Conservation (phyloP, 2,113 vertebrate species). For the Parotia lawesii region DNA sequence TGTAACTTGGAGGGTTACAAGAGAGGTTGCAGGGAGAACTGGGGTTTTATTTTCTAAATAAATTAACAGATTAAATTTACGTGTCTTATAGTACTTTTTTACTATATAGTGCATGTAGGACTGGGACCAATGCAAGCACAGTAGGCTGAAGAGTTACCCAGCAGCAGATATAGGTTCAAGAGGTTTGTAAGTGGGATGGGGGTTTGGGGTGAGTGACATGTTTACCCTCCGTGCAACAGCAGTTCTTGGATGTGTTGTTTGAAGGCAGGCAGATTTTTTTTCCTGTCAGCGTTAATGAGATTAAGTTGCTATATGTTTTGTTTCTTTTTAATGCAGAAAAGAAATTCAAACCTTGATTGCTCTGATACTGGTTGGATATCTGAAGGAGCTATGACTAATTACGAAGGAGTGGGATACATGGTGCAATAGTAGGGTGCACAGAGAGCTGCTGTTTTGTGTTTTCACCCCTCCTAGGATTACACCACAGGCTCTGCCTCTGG, state of each 20-base stretch:
- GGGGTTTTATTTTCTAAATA: not conserved
- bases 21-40: not conserved
- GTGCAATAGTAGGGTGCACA: not conserved
- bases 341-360: not conserved
- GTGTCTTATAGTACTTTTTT: not conserved
- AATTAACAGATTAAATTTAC: not conserved
- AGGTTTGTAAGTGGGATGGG: not conserved
- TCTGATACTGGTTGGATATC: not conserved
- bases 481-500: not conserved
- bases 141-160: not conserved
- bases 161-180: not conserved
- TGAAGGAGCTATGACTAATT: not conserved
- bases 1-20: not conserved
- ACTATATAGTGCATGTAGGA: not conserved
- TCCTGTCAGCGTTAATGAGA: not conserved
- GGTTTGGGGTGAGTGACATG: not conserved
- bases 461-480: not conserved
- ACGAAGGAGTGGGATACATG: not conserved
- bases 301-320: not conserved
- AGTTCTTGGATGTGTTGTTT: not conserved
- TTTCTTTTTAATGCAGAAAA: not conserved
- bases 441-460: not conserved
- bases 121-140: not conserved
- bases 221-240: not conserved
- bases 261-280: not conserved